Base-by-base conservation (phyloP, 2,888 invertebrate genomes). In the Gerris lacustris region DNA sequence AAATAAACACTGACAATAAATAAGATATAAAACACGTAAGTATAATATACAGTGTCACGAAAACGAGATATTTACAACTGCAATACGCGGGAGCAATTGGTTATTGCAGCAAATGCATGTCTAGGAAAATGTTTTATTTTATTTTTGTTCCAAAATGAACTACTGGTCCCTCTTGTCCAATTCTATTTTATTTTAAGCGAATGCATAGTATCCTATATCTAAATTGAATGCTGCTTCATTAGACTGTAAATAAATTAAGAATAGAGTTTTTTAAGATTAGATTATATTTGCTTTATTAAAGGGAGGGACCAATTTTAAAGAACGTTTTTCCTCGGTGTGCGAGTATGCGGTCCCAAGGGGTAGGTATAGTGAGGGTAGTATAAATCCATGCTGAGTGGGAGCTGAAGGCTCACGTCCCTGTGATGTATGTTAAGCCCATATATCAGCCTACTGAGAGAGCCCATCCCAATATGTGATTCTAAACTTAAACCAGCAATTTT, bases 321-420 rank as follows among this genome's bases (percentile, higher is more conserved):
- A 55, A 55, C 55, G 9, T 55, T 55, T 55, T 55, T 55, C 15
- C 15, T 55, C 15, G 55, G 9, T 31, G 31, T 31, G 31, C 31
- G 31, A 31, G 31, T 31, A 31, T 31, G 31, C 4, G 55, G 55
- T 55, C 55, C 55, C 55, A 55, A 55, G 15, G 55, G 55, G 55
- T 15, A 11, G 9, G 9, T 55, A 11, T 9, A 55, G 55, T 11
- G 15, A 15, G 55, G 55, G 55, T 55, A 5, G 55, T 55, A 55
- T 55, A 55, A 55, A 55, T 55, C 55, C 55, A 55, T 55, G 55
- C 55, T 55, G 55, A 55, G 55, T 55, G 55, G 55, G 55, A 55
- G 55, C 55, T 55, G 55, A 55, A 55, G 55, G 55, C 55, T 55
- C 55, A 55, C 55, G 55, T 55, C 55, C 5, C 55, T 55, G 55